Percentiles rank a stretch among this genome's conserved stretches.
phyloP scores from a whole-genome alignment of 2,797 vertebrate genomes.

The Molossus molossus region DNA sequence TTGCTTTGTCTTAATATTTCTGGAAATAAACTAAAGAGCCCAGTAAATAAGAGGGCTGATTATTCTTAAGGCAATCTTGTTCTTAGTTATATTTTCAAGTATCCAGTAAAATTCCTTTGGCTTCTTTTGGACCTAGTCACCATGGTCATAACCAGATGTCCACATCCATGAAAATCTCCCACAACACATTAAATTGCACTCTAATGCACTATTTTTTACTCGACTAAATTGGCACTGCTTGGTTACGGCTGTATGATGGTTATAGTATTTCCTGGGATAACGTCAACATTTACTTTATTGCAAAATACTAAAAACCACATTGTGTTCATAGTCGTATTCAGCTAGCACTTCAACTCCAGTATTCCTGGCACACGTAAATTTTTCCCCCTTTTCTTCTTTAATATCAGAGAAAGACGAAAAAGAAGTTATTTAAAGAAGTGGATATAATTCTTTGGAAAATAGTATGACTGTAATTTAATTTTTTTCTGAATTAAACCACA shows the following conservation, averaged over 20 bases:
- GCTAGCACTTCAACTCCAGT: background rate
- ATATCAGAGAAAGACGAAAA: background rate
- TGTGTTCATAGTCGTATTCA: background rate
- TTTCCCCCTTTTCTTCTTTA: conserved; percentile 9
- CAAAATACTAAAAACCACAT: conserved; percentile 62
- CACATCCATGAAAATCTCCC: conserved; percentile 73
- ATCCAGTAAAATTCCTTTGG: conserved; percentile 27
- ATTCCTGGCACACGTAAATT: background rate
- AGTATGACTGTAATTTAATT: conserved; percentile 19
- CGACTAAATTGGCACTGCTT: conserved; percentile 42
- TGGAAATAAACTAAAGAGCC: background rate
- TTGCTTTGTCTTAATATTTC: conserved; percentile 7
- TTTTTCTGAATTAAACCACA: conserved; percentile 34
- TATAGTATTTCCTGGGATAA: conserved; percentile 72
- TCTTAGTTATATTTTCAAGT: conserved; percentile 22
- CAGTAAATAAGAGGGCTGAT: background rate
- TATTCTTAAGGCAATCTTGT: conserved; percentile 12
- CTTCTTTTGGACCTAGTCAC: conserved; percentile 53
- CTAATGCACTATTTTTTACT: conserved; percentile 33
- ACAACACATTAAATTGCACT: conserved; percentile 10
- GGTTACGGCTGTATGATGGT: background rate
- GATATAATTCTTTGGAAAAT: conserved; percentile 41
- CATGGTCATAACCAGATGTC: conserved; percentile 42
- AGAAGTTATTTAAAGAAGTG: background rate
- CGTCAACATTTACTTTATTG: conserved; percentile 67